These are phyloP conservation scores for Pantherophis alleghaniensis DNA, from an alignment of 2,797 vertebrate genomes.

Conservation along the genomic window DNA sequence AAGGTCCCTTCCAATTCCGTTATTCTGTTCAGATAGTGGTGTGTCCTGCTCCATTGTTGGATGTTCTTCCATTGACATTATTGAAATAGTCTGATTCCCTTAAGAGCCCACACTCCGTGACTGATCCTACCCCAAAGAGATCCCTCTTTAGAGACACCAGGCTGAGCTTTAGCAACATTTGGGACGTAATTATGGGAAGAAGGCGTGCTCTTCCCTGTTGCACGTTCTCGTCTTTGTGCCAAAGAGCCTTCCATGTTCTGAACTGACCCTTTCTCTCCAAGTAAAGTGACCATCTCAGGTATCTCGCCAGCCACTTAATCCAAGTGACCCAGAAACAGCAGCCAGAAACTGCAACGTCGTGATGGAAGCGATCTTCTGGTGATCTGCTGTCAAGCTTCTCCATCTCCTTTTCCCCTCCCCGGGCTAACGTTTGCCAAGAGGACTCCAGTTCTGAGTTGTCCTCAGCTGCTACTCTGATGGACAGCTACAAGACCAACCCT, in stretches of 20 bases:
- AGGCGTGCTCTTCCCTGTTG: fast-evolving
- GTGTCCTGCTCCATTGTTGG: not conserved
- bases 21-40: not conserved
- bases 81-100: not conserved
- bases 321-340: constrained; percentile 5
- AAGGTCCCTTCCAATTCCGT: not conserved
- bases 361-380: not conserved
- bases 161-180: not conserved
- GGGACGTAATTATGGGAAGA: not conserved
- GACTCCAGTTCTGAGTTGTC: constrained; percentile 36
- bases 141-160: not conserved
- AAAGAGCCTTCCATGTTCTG: not conserved
- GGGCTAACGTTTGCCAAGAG: not conserved
- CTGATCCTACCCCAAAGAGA: not conserved
- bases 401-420: not conserved
- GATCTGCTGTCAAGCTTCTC: fast-evolving
- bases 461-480: constrained; percentile 61
- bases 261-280: not conserved
- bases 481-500: constrained; percentile 72
- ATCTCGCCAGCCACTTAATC: not conserved
- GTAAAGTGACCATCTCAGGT: not conserved
- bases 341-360: no score
- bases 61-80: not conserved
- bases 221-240: not conserved
- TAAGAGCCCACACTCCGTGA: not conserved